Evolutionary conservation across 2,113 vertebrate species (phyloP), one percentile per base, ranked within the genome.

Genomic region (Ailuropoda melanoleuca): DNA sequence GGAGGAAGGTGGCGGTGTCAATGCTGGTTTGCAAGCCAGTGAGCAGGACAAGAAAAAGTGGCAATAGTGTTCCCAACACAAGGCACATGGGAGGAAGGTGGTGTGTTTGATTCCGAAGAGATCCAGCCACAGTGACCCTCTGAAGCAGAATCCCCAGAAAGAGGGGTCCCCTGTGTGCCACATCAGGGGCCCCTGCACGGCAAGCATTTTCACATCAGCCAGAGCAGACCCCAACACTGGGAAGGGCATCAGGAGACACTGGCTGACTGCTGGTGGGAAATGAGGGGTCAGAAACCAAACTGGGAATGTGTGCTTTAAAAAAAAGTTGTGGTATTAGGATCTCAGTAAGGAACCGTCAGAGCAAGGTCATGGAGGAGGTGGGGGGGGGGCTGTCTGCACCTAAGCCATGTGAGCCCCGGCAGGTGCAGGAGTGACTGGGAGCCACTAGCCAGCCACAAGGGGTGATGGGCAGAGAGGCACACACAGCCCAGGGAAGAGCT

Each of bases 361-460:
- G 19, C 4, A 50, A 80, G 48, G 15, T 58, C 5, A 0, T 12
- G 1, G 12, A 8, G 46, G 37, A 24, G 0, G 37, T 12, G 23
- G 37, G 26, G 58, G 14, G 2, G 4, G 29, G 14, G n/a, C 23
- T 60, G 81, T 26, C 58, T 70, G n/a, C 60, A 19, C 11, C 66
- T 31, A 3, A 11, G 70, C 14, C 78, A 11, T 1, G 0, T 13
- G 29, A 43, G 53, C 17, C 6, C 8, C 17, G 12, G 70, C 53
- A 74, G 39, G 39, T 24, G 18, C 34, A 39, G 21, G 9, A 26
- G 46, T 14, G 29, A 24, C 6, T 3, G 37, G 31, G n/a, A 18
- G 7, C 18, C 70, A 10, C 58, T 64, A 7, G 92, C 12, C 70
- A 37, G 14, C 53, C 26, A 2, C 11, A 1, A 26, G 31, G 11